Conservation (phyloP, 2,797 vertebrate species). For the Molossus alvarezi region DNA sequence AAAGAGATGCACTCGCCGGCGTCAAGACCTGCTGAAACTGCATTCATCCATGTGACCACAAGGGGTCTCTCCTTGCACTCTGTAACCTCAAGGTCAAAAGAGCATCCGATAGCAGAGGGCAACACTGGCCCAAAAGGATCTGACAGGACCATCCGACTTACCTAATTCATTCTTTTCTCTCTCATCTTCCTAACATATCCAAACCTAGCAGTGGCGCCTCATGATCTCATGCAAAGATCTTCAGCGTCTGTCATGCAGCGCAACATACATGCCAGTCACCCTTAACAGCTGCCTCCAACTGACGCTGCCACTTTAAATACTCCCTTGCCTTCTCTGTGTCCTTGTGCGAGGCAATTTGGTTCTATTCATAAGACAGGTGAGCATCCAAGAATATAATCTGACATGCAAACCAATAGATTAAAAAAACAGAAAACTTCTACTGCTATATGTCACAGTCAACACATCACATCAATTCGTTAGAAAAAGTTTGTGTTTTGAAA, state of each 20-base stretch:
- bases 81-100: neutral
- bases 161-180: neutral
- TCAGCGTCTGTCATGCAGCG: neutral
- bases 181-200: neutral
- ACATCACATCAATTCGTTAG: constrained; percentile 43
- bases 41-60: neutral
- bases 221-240: neutral
- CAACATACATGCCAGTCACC: neutral
- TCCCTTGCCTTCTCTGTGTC: neutral
- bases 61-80: neutral
- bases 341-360: neutral
- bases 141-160: neutral
- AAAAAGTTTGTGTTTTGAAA: constrained; percentile 72
- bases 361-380: constrained; percentile 2
- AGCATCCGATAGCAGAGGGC: neutral
- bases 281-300: constrained; percentile 1
- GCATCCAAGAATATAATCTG: constrained; percentile 59
- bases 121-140: accelerated
- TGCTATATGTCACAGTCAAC: constrained; percentile 26
- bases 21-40: neutral
- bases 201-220: neutral
- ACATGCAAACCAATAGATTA: constrained; percentile 45
- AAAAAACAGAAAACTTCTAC: constrained; percentile 14
- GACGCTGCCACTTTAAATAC: neutral
- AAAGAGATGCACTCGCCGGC: neutral